phyloP scores from a whole-genome alignment of 1,140 invertebrate species.

The Ericerus pela region DNA sequence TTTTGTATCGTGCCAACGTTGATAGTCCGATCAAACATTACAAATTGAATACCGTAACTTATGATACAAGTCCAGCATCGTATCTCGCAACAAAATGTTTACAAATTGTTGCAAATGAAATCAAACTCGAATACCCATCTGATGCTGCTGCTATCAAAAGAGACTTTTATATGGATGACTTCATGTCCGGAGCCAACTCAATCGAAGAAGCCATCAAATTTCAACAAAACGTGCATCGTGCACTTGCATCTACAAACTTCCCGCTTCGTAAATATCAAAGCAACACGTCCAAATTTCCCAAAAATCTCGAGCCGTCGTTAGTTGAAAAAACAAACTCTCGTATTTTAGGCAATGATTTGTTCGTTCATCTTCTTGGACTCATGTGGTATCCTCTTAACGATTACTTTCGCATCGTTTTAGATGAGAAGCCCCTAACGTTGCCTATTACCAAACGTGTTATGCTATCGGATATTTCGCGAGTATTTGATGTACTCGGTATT shows the following conservation, averaged over 20 bases:
- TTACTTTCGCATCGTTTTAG: background rate
- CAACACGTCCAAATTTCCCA: background rate
- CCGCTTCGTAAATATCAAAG: background rate
- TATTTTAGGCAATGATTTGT: background rate
- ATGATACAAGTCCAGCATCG: constrained; percentile 27
- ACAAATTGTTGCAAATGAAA: constrained; percentile 26
- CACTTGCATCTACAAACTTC: background rate
- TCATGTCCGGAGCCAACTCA: background rate
- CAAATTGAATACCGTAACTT: constrained; percentile 29
- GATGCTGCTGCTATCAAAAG: constrained; percentile 22
- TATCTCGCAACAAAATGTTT: constrained; percentile 28
- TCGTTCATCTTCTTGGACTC: background rate
- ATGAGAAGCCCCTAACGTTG: background rate
- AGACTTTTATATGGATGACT: constrained; percentile 35
- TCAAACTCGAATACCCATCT: too few species aligned
- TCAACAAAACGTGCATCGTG: background rate
- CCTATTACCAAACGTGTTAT: constrained; percentile 15
- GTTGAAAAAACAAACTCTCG: background rate
- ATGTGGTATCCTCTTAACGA: background rate
- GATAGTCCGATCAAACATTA: constrained; percentile 22
- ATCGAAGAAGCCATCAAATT: background rate
- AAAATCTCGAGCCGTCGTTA: background rate
- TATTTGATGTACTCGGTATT: constrained; percentile 26
- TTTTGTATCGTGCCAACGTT: constrained; percentile 23
- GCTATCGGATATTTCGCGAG: constrained; percentile 18